Evolutionary conservation across 1,140 invertebrate genomes (phyloP), one percentile per base, ranked within the genome.

Genomic region (Diorhabda carinulata): DNA sequence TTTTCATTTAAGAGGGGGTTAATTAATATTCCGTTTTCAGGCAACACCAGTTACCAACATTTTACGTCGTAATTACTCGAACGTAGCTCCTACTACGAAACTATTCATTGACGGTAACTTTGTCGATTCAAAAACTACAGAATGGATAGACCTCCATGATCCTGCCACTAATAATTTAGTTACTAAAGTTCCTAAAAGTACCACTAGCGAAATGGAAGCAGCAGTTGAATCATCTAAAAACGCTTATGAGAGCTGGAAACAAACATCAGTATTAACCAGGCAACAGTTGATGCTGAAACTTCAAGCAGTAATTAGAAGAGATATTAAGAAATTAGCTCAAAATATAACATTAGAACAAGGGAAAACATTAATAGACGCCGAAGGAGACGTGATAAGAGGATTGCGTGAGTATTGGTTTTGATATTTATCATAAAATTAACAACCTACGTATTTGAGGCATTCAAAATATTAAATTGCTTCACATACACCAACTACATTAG

Each of bases 301-400:
- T 67, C 87, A 88, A 71, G 84, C 86, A 2, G 79, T 88, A 43
- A 83, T 89, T 72, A 82, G 87, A 74, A 83, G 85, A 25, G 89
- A 89, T 75, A 86, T 95, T 88, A 91, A 92, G 85, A 89, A 92
- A 79, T 83, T 99, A 67, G 97, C 97, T 1, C 89, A 91, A 69
- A 97, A 91, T 79, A 93, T 99, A 47, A 99, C 98, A 7, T 83
- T 87, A 74, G 98, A 99, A 84, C 98, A 99, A 84, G 98, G 98
- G 42, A 99, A 99, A 82, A 99, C 98, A 0, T 84, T 97, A 61
- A 87, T 90, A 40, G 98, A 99, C 86, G 98, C 98, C 42, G 96
- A 99, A 81, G 98, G 98, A 61, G 98, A 99, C 85, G 97, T 99
- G 3, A 86, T 97, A 59, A 87, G 98, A 79, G 98, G 98, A 66